Conservation (phyloP, 2,888 invertebrate species). For the Vesta saturnalis region DNA sequence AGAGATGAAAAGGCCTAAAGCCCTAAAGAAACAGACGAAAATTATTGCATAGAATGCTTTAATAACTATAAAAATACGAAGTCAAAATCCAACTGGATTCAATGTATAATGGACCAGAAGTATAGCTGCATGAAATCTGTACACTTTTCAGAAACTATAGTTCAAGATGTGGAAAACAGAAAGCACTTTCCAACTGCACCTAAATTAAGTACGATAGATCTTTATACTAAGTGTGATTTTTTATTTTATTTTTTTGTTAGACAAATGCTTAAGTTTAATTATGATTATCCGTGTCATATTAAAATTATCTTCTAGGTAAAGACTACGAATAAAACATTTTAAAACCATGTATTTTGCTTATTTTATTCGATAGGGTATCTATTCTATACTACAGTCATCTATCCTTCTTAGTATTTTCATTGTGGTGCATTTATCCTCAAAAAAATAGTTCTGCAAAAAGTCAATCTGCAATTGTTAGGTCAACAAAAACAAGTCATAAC, state of each 20-base stretch:
- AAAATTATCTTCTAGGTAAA: neutral
- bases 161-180: constrained; percentile 3
- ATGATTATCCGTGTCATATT: neutral
- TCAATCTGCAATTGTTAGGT: constrained; percentile 2
- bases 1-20: too few species aligned
- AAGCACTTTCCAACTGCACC: neutral
- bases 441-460: neutral
- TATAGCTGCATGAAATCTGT: constrained; percentile 22
- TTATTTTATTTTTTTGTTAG: neutral
- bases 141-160: constrained; percentile 17
- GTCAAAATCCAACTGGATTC: constrained; percentile 19
- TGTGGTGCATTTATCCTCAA: neutral
- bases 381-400: neutral
- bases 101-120: constrained; percentile 17
- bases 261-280: neutral
- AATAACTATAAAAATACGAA: constrained; percentile 12
- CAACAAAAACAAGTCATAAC: neutral
- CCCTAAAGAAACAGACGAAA: too few species aligned
- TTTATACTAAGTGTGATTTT: neutral
- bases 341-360: neutral
- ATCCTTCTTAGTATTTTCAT: neutral
- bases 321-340: neutral
- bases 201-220: neutral
- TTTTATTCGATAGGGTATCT: neutral
- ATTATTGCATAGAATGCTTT: too few species aligned